Evolutionary conservation across 2,113 vertebrate species (phyloP).

Genomic region (Nematolebias whitei): DNA sequence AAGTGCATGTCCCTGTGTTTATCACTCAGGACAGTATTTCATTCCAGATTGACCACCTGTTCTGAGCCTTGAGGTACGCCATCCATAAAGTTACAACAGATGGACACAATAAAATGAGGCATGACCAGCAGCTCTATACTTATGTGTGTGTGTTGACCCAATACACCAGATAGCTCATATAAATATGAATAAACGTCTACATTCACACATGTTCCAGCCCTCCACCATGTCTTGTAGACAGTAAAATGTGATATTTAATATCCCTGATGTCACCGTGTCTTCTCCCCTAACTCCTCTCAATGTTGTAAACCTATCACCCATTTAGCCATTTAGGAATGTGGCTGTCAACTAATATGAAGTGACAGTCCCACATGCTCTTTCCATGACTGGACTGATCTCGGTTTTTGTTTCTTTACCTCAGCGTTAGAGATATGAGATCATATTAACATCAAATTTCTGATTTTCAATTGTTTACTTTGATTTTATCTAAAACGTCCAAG

Average conservation of each 20-base stretch:
- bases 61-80: slow-evolving; percentile 53
- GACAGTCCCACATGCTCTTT: slow-evolving; percentile 39
- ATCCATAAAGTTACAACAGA: slow-evolving; percentile 67
- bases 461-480: background rate
- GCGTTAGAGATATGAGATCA: background rate
- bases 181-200: slow-evolving; percentile 48
- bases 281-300: slow-evolving; percentile 33
- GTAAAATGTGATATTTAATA: slow-evolving; percentile 60
- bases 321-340: slow-evolving; percentile 71
- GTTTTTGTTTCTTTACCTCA: slow-evolving; percentile 17
- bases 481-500: background rate
- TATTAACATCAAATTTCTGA: too few relatives aligned
- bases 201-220: slow-evolving; percentile 19
- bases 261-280: slow-evolving; percentile 61
- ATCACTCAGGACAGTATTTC: slow-evolving; percentile 67
- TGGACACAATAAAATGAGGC: slow-evolving; percentile 66
- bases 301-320: slow-evolving; percentile 65
- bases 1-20: slow-evolving; percentile 50
- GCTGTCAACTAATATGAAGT: slow-evolving; percentile 58
- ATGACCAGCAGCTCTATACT: slow-evolving; percentile 48
- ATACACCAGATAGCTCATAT: slow-evolving; percentile 31
- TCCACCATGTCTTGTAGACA: slow-evolving; percentile 28
- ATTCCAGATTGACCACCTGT: slow-evolving; percentile 72
- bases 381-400: slow-evolving; percentile 48
- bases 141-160: slow-evolving; percentile 20